Evolutionary conservation across 2,113 vertebrate species (phyloP).

Genomic region (Microcebus jonahi): DNA sequence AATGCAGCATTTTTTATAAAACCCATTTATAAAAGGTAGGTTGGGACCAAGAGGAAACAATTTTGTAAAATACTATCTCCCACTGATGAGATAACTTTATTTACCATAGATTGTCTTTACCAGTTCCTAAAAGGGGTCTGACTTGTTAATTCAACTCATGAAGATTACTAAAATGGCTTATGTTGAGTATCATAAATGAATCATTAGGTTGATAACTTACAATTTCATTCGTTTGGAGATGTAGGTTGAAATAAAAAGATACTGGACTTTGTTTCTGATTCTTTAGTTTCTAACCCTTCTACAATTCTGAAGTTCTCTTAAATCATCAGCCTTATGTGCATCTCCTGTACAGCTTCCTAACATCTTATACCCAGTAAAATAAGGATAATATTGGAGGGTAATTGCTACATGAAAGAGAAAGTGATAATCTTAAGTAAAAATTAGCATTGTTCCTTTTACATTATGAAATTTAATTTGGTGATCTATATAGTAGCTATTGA

Average conservation of each 20-base stretch:
- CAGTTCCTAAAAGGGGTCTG: not conserved
- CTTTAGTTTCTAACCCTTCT: not conserved
- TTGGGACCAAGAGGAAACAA: not conserved
- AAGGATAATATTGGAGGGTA: not conserved
- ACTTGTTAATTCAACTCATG: not conserved
- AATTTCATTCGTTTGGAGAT: not conserved
- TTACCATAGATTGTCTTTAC: not conserved
- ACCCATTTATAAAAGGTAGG: not conserved
- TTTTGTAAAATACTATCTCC: slow-evolving; percentile 5
- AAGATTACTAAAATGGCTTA: not conserved
- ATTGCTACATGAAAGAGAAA: not conserved
- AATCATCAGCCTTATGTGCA: not conserved
- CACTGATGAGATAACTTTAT: not conserved
- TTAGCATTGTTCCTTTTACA: not conserved
- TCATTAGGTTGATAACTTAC: not conserved
- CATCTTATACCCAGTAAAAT: not conserved
- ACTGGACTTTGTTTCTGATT: not conserved
- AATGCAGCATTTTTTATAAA: not conserved
- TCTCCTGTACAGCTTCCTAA: not conserved
- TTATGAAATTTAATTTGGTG: slow-evolving; percentile 29
- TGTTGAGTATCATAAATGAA: not conserved
- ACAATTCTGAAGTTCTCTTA: not conserved
- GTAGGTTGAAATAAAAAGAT: not conserved
- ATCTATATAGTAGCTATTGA: not conserved
- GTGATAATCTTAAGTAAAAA: not conserved